phyloP scores from a whole-genome alignment of 2,797 vertebrate genomes.

The Holocentrus rufus region DNA sequence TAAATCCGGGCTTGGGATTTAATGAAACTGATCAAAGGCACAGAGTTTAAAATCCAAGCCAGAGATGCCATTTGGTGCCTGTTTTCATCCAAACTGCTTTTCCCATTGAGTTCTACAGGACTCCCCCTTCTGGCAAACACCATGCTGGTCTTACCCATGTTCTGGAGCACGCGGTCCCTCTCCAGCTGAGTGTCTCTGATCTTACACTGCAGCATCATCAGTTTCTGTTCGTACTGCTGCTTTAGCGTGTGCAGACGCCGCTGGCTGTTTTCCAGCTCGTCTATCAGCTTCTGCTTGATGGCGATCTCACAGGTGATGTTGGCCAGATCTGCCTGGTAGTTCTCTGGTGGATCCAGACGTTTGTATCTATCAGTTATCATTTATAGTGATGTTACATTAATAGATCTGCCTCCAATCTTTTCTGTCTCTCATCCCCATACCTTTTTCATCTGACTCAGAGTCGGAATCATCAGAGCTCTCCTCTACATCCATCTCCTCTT shows the following conservation, averaged over 20 bases:
- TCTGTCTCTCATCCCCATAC: constrained; percentile 66
- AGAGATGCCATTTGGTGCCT: neutral
- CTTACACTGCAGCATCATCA: constrained; percentile 95
- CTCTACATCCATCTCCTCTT: constrained; percentile 92
- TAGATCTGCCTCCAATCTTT: too few relatives aligned
- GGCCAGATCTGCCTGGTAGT: constrained; percentile 93
- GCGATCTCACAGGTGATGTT: constrained; percentile 98
- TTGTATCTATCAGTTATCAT: constrained; percentile 76
- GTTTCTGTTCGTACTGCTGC: constrained; percentile 95
- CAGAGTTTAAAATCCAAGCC: too few relatives aligned
- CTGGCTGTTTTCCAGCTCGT: constrained; percentile 98
- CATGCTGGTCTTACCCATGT: constrained; percentile 86
- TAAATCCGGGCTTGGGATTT: neutral
- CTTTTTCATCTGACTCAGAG: constrained; percentile 96
- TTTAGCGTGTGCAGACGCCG: constrained; percentile 93
- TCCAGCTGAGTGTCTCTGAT: constrained; percentile 96
- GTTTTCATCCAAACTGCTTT: too few relatives aligned
- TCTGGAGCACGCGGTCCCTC: constrained; percentile 95
- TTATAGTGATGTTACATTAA: too few relatives aligned
- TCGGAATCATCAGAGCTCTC: constrained; percentile 97
- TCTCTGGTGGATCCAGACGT: constrained; percentile 81
- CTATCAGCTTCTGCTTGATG: constrained; percentile 98
- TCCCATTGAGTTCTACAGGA: neutral
- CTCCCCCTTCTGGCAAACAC: constrained; percentile 66
- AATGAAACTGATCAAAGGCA: constrained; percentile 18